These are phyloP conservation scores for Dilophus febrilis DNA, from an alignment of 2,888 invertebrate genomes.

Conservation along the genomic window DNA sequence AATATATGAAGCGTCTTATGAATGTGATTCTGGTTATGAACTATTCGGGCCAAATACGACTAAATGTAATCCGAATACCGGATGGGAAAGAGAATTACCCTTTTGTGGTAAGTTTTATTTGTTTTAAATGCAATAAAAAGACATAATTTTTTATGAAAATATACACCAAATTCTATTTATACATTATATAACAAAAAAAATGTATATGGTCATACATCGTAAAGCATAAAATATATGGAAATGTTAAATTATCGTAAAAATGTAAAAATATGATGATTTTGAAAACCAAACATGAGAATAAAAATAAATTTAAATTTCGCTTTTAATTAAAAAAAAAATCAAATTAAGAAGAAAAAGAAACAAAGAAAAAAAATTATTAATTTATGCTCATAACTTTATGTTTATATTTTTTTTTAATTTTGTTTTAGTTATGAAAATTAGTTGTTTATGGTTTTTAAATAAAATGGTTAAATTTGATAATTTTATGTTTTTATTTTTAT, in stretches of 20 bases:
- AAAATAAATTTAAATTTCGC: no score
- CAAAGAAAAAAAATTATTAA: no score
- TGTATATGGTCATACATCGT: constrained; percentile 1
- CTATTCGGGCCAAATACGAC: constrained; percentile 59
- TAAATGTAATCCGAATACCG: constrained; percentile 51
- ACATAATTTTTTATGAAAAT: background rate
- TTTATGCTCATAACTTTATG: no score
- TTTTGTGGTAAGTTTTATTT: constrained; percentile 63
- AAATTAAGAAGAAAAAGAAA: no score
- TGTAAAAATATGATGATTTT: no score
- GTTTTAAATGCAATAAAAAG: no score
- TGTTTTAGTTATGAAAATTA: no score
- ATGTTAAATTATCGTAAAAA: background rate
- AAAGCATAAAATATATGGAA: background rate
- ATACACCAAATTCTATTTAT: background rate
- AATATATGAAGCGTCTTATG: constrained; percentile 51
- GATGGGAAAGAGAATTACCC: constrained; percentile 67
- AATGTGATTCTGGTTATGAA: constrained; percentile 78
- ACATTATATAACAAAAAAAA: no score
- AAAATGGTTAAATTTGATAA: constrained; percentile 3
- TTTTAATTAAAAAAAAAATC: no score
- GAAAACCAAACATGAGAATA: no score
- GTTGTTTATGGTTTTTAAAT: background rate
- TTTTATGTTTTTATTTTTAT: constrained; percentile 2
- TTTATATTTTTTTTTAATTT: no score